phyloP scores from a whole-genome alignment of 2,113 vertebrate species.

The Indri indri region DNA sequence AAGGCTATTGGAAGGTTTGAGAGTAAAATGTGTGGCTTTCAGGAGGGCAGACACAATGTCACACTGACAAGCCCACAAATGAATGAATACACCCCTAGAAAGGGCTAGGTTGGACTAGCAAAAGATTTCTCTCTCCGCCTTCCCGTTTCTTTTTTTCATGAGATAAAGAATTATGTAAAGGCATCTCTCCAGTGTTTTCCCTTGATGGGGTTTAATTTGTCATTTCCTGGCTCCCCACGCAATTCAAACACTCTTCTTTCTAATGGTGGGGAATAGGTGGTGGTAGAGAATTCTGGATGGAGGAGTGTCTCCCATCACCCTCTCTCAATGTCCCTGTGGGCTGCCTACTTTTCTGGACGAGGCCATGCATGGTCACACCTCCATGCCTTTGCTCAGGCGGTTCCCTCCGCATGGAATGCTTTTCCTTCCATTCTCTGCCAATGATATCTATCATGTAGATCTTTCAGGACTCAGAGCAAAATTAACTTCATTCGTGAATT shows the following conservation, averaged over 20 bases:
- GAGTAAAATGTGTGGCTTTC: conserved; percentile 78
- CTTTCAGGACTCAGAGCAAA: neutral
- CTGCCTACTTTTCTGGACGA: neutral
- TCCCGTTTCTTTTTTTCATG: conserved; percentile 18
- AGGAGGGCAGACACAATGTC: conserved; percentile 76
- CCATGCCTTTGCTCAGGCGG: neutral
- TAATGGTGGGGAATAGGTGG: neutral
- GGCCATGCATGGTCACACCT: fast-evolving
- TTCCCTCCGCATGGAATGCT: neutral
- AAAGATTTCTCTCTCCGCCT: neutral
- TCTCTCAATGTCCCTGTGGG: neutral
- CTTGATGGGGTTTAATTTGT: neutral
- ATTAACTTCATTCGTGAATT: neutral
- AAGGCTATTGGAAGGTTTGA: conserved; percentile 54
- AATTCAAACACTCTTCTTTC: conserved; percentile 40
- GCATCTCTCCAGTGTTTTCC: neutral
- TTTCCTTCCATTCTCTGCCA: neutral
- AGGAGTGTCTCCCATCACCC: neutral
- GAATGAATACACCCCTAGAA: conserved; percentile 55
- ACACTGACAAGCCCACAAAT: conserved; percentile 73
- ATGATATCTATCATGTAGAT: neutral
- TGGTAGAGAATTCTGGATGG: neutral
- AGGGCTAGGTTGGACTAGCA: conserved; percentile 51
- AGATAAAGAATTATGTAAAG: conserved; percentile 60
- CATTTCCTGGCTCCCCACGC: conserved; percentile 12